Percentiles rank a stretch among this genome's conserved stretches.
Conservation (phyloP, 2,888 invertebrate species). For the Panorpa germanica region DNA sequence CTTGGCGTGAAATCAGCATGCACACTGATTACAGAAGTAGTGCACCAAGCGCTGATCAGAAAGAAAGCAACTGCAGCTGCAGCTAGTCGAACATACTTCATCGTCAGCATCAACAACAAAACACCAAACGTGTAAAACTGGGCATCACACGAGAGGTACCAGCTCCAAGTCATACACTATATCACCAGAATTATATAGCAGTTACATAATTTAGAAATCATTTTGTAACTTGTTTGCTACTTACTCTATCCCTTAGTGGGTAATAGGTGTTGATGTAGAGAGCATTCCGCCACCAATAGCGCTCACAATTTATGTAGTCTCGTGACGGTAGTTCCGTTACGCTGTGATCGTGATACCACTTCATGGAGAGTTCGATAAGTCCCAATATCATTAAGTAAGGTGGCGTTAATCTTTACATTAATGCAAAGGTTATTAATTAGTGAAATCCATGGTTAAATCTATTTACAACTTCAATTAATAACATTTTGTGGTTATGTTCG, state of each 20-base stretch:
- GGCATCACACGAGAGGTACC: constrained; percentile 60
- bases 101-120: constrained; percentile 38
- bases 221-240: constrained; percentile 11
- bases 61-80: constrained; percentile 21
- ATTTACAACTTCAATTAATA: background rate
- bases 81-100: constrained; percentile 21
- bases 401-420: constrained; percentile 30
- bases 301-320: constrained; percentile 34
- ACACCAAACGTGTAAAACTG: constrained; percentile 54
- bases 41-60: constrained; percentile 26
- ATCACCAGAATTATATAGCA: background rate
- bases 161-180: constrained; percentile 66
- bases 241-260: constrained; percentile 36
- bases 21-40: constrained; percentile 27
- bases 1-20: constrained; percentile 18
- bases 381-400: constrained; percentile 37
- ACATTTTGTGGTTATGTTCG: background rate
- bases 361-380: constrained; percentile 28
- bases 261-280: constrained; percentile 40
- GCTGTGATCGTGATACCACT: constrained; percentile 24
- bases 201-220: background rate
- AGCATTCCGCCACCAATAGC: constrained; percentile 43
- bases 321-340: constrained; percentile 31
- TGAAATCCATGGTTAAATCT: background rate
- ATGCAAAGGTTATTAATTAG: constrained; percentile 1